Conservation (phyloP, 2,797 vertebrate species). For the Protosalanx chinensis region DNA sequence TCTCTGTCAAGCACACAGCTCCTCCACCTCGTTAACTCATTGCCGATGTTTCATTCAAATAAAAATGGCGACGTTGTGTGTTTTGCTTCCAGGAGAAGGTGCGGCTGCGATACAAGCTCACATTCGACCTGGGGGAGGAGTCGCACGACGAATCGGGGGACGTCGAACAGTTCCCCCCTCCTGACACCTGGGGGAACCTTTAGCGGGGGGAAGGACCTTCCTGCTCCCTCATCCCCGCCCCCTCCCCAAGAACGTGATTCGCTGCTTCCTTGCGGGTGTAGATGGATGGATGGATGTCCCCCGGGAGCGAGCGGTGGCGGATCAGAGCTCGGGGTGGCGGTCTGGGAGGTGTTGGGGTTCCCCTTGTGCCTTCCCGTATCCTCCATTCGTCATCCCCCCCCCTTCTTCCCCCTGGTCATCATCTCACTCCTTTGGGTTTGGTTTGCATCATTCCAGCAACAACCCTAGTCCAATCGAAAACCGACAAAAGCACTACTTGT, state of each 20-base stretch:
- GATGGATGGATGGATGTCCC: slow-evolving; percentile 36
- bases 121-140: slow-evolving; percentile 86
- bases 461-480: slow-evolving; percentile 35
- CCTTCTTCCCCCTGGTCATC: slow-evolving; percentile 21
- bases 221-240: too few species aligned
- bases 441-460: slow-evolving; percentile 33
- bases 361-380: slow-evolving; percentile 59
- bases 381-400: slow-evolving; percentile 36
- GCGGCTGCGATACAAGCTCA: slow-evolving; percentile 93
- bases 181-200: slow-evolving; percentile 88
- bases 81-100: slow-evolving; percentile 86
- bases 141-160: slow-evolving; percentile 90
- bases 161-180: slow-evolving; percentile 92
- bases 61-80: neutral
- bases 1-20: too few species aligned
- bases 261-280: slow-evolving; percentile 58
- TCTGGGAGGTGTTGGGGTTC: slow-evolving; percentile 43
- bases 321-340: slow-evolving; percentile 27
- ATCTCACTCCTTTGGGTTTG: slow-evolving; percentile 21
- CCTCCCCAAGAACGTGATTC: slow-evolving; percentile 36
- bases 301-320: neutral
- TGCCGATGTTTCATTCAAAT: neutral
- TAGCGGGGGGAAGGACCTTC: slow-evolving; percentile 58
- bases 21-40: too few species aligned
- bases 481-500: slow-evolving; percentile 17